Evolutionary conservation across 23 tunicate genomes (phyloP).

Genomic region (Ciona savignyi): DNA sequence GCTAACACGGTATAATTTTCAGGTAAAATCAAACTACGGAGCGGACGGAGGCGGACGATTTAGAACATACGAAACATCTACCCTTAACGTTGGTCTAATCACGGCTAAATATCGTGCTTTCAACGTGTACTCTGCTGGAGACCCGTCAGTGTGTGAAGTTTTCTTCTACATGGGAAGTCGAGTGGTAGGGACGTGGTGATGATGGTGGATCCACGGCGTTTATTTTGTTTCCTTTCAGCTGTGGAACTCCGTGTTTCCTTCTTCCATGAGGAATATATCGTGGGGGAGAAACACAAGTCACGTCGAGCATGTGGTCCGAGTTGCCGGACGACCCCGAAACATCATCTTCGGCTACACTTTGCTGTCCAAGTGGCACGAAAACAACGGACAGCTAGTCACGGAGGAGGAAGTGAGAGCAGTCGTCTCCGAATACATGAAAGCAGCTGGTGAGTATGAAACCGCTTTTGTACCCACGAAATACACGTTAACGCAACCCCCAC

Average conservation of each 20-base stretch:
- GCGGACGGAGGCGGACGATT: conserved; percentile 52
- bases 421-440: too few relatives aligned
- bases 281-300: conserved; percentile 58
- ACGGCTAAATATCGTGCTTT: conserved; percentile 15
- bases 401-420: too few relatives aligned
- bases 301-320: conserved; percentile 23
- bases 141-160: conserved; percentile 70
- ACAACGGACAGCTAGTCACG: too few relatives aligned
- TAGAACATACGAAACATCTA: conserved; percentile 8
- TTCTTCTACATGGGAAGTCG: too few relatives aligned
- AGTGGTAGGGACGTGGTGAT: conserved; percentile 19
- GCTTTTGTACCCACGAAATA: too few relatives aligned
- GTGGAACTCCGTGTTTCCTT: conserved; percentile 58
- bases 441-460: too few relatives aligned
- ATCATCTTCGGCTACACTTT: conserved; percentile 74
- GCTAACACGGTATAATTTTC: too few relatives aligned
- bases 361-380: conserved; percentile 78
- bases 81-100: conserved; percentile 12
- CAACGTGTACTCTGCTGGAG: conserved; percentile 54
- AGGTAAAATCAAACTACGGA: conserved; percentile 70
- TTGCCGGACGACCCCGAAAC: conserved; percentile 38
- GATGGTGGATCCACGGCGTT: too few relatives aligned
- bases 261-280: conserved; percentile 12
- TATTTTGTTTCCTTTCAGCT: too few relatives aligned
- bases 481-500: too few relatives aligned